Base-by-base conservation (phyloP, 1,140 invertebrate species). In the Lordiphosa stackelbergi region DNA sequence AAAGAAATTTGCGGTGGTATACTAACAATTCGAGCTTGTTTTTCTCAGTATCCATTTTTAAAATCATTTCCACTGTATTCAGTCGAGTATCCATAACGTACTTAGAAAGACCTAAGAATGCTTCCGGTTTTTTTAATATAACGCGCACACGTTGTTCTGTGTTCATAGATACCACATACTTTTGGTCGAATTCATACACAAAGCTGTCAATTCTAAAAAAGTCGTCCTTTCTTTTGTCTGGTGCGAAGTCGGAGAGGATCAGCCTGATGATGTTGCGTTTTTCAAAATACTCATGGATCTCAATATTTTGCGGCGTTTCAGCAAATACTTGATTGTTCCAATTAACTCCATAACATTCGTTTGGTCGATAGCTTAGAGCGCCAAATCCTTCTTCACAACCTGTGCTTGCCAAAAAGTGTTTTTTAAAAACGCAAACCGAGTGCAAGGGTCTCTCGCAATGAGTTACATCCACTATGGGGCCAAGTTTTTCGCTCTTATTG, bases 1-100 rank as follows among this genome's bases (percentile, higher is more conserved):
- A 88, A 8, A 88, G 54, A 56, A 66, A 74, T 0, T 77, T 53
- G 3, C 60, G 52, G 49, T 86, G 63, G 43, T 88, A 86, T 13
- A 86, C 66, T 5, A 73, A 69, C 8, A 88, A 19, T 9, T 70
- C 34, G 10, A 88, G 41, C n/a, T 53, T 43, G 2, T 74, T 35
- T 5, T 53, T 35, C 0, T 54, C 40, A 0, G 11, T 3, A 13
- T 84, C 51, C 4, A 69, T 51, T 53, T 75, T 73, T 5, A 88
- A 53, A 5, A 63, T 64, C 5, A 88, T 55, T 49, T 84, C 46
- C 5, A 75, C 63, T 5, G 57, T 38, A 28, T 57, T 71, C 2
- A 10, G 9, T 31, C n/a, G 28, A 19, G n/a, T 34, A 5, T 19
- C 8, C 1, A 52, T 5, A 9, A 43, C 12, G 22, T 55, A 12